These are phyloP conservation scores for Clupea harengus DNA, from an alignment of 2,113 vertebrate genomes.

Conservation along the genomic window DNA sequence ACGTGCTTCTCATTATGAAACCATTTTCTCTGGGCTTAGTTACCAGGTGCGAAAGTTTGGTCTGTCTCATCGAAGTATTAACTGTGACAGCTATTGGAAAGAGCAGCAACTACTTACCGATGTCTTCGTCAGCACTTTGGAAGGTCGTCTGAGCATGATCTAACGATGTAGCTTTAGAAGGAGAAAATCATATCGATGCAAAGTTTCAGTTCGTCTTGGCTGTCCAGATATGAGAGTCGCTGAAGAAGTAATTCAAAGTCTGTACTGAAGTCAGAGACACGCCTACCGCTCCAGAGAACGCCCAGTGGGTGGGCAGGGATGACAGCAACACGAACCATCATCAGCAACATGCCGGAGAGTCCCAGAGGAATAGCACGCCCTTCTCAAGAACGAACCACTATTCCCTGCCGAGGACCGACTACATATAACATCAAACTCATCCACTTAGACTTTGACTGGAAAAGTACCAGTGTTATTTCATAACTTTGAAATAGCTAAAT, in stretches of 20 bases:
- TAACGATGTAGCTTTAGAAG: neutral
- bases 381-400: neutral
- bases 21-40: too few relatives aligned
- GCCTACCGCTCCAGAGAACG: neutral
- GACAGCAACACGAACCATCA: neutral
- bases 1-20: too few relatives aligned
- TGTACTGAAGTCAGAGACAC: neutral
- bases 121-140: neutral
- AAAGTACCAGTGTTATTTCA: too few relatives aligned
- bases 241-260: neutral
- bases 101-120: neutral
- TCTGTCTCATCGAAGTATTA: neutral
- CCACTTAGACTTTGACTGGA: too few relatives aligned
- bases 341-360: neutral
- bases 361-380: neutral
- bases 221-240: neutral
- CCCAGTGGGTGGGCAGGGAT: neutral
- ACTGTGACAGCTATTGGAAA: neutral
- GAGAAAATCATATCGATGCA: neutral
- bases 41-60: too few relatives aligned
- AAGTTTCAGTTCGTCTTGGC: neutral
- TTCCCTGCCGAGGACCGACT: neutral
- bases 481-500: too few relatives aligned
- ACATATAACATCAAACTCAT: too few relatives aligned
- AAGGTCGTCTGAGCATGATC: neutral